Percentiles rank a stretch among this genome's conserved stretches.
These are phyloP conservation scores for Anthrax anthrax DNA, from an alignment of 2,888 invertebrate species.

Conservation along the genomic window DNA sequence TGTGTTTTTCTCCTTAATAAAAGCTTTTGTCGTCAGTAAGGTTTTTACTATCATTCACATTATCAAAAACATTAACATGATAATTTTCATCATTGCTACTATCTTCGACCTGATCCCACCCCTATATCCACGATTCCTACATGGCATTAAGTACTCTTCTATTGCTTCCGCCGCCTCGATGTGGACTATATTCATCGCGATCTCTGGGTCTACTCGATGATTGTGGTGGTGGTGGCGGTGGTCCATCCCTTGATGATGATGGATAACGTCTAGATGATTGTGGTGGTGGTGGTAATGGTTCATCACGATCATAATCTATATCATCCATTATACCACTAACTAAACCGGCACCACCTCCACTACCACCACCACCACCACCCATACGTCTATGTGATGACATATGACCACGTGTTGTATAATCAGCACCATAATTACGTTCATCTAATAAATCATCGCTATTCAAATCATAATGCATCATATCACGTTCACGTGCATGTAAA, in stretches of 20 bases:
- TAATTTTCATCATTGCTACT: not conserved
- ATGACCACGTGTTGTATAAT: slow-evolving; percentile 24
- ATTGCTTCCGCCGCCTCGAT: slow-evolving; percentile 36
- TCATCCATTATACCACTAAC: slow-evolving; percentile 25
- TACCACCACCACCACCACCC: slow-evolving; percentile 18
- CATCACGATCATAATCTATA: slow-evolving; percentile 29
- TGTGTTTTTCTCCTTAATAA: not conserved
- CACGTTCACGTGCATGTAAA: slow-evolving; percentile 31
- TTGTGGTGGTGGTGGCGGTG: slow-evolving; percentile 20
- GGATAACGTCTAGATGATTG: slow-evolving; percentile 11
- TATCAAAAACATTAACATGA: not conserved
- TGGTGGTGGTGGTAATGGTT: slow-evolving; percentile 18
- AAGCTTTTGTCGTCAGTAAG: not conserved
- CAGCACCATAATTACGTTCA: slow-evolving; percentile 27
- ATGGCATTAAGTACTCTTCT: slow-evolving; percentile 37
- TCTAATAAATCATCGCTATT: slow-evolving; percentile 33
- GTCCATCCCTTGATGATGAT: slow-evolving; percentile 17
- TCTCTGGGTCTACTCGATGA: slow-evolving; percentile 19
- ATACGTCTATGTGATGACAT: slow-evolving; percentile 16
- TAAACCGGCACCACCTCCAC: slow-evolving; percentile 7
- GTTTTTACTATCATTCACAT: not conserved
- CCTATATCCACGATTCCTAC: slow-evolving; percentile 39
- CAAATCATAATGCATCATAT: slow-evolving; percentile 33
- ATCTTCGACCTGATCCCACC: slow-evolving; percentile 36
- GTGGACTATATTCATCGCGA: slow-evolving; percentile 35